These are phyloP conservation scores for Petrocephalus sullivani DNA, from an alignment of 2,797 vertebrate genomes.

Conservation along the genomic window DNA sequence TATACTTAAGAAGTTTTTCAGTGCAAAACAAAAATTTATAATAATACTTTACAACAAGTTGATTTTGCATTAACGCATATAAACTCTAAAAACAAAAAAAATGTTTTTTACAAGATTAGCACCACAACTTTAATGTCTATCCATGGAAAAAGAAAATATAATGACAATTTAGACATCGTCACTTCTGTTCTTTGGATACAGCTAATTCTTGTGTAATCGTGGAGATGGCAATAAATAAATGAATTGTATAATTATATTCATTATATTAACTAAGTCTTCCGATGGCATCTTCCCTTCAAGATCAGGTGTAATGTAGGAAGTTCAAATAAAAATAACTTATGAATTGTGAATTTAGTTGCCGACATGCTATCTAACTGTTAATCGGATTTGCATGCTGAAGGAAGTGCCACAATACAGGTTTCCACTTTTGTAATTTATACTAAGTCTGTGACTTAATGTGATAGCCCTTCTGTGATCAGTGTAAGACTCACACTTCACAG, in stretches of 20 bases:
- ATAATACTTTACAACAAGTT: background rate
- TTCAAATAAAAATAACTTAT: slow-evolving; percentile 18
- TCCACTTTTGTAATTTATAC: background rate
- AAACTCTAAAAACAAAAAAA: background rate
- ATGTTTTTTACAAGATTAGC: background rate
- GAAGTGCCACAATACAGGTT: slow-evolving; percentile 38
- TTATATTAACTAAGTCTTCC: background rate
- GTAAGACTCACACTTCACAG: background rate
- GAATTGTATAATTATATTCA: background rate
- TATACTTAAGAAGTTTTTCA: background rate
- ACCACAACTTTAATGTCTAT: background rate
- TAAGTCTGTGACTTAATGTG: background rate
- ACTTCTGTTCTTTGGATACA: background rate
- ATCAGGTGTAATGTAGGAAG: background rate
- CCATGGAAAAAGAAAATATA: background rate
- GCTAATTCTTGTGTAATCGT: background rate
- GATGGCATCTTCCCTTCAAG: background rate
- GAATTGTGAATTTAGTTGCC: slow-evolving; percentile 21
- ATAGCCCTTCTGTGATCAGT: background rate
- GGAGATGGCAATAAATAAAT: background rate
- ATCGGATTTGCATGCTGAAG: slow-evolving; percentile 31
- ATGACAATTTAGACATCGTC: background rate
- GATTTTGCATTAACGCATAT: background rate
- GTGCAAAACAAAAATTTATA: background rate
- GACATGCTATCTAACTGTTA: slow-evolving; percentile 26